Base-by-base conservation (phyloP, 2,797 vertebrate genomes). In the Prunella strophiata region DNA sequence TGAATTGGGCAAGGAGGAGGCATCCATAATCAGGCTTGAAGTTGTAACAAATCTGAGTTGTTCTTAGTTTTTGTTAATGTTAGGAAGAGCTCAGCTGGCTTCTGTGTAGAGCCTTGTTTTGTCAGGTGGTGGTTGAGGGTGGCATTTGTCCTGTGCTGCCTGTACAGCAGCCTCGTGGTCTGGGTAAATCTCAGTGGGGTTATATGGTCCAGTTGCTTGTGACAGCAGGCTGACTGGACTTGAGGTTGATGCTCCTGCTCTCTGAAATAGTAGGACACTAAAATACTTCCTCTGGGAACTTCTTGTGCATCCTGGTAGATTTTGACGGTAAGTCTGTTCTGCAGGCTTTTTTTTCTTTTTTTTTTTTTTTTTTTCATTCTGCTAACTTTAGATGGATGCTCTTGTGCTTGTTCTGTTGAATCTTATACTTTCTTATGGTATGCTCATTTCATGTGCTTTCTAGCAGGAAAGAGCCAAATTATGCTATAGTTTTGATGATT, bases 191-290 rank as follows among this genome's bases (percentile, higher is more conserved):
- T 72, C 47, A 50, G 26, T 15, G 54, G 76, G 27, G 11, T 77
- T 80, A 7, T 14, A 9, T 0, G 1, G 5, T 55, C 30, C 66
- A 61, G 61, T 42, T 1, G 13, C 32, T 61, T 2, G 11, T 77
- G 68, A 59, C 40, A 85, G 8, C 30, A 51, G 47, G 32, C 0
- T n/a, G 0, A 10, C 79, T 54, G 27, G 62, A 36, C 74, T 50
- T 55, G 74, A 66, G 51, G 40, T 16, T 84, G 30, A 11, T 70
- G 51, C n/a, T 76, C 11, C 47, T 19, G 32, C 29, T 83, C 7
- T 52, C 57, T 67, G 58, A 75, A 77, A 40, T 2, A 55, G 19
- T 8, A 23, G 22, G 34, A 61, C 26, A 17, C 3, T n/a, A 36
- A 2, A 55, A 38, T 40, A 10, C 16, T 63, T 70, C 23, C 16